Evolutionary conservation across 2,888 invertebrate species (phyloP).

Genomic region (Rhamnusium bicolor): DNA sequence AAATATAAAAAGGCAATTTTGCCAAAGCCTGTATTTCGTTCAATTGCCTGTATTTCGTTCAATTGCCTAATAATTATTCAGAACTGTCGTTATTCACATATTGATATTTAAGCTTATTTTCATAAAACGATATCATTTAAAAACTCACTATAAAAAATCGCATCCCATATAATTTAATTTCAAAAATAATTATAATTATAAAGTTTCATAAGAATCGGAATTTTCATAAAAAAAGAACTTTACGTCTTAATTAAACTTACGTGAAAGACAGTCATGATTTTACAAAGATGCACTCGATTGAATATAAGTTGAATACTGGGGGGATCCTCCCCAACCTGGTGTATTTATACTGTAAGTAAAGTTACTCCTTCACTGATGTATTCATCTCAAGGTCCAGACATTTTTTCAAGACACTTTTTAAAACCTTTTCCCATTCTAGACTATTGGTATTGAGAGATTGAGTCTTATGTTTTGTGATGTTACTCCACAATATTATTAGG

Average conservation of each 20-base stretch:
- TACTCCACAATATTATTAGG: conserved; percentile 26
- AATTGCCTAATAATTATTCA: too few relatives aligned
- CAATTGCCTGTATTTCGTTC: too few relatives aligned
- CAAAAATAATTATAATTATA: too few relatives aligned
- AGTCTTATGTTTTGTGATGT: conserved; percentile 34
- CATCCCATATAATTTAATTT: too few relatives aligned
- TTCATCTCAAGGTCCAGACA: conserved; percentile 51
- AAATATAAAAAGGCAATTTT: too few relatives aligned
- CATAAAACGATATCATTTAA: too few relatives aligned
- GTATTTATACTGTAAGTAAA: conserved; percentile 56
- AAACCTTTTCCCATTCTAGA: conserved; percentile 42
- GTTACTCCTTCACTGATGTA: conserved; percentile 51
- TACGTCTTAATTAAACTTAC: conserved; percentile 48
- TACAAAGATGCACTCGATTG: conserved; percentile 40
- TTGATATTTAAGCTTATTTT: too few relatives aligned
- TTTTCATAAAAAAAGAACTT: neutral
- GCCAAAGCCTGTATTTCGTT: too few relatives aligned
- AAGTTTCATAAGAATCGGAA: neutral
- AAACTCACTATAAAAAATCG: too few relatives aligned
- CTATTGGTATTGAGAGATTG: conserved; percentile 41
- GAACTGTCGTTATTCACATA: too few relatives aligned
- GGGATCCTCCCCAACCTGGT: conserved; percentile 43
- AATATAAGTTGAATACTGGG: conserved; percentile 40
- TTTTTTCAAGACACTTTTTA: conserved; percentile 33
- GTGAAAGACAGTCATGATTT: conserved; percentile 46